These are phyloP conservation scores for Venusia cambrica DNA, from an alignment of 2,888 invertebrate species.

Conservation along the genomic window DNA sequence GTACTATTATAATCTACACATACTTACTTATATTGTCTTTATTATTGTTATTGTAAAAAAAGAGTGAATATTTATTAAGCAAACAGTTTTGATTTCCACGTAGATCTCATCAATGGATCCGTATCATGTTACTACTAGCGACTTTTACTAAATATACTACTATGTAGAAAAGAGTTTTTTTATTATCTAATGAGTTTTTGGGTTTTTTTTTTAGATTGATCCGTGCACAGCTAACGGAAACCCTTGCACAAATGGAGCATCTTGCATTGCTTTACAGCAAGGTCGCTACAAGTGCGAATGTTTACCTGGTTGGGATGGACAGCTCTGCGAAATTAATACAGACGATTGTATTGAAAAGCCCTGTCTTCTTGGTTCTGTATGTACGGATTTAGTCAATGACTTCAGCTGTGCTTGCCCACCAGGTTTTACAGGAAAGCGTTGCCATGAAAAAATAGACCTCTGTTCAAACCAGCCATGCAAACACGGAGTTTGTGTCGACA, in stretches of 20 bases:
- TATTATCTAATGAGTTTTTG: neutral
- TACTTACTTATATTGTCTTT: no score
- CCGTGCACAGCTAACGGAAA: conserved; percentile 94
- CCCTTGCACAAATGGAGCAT: conserved; percentile 94
- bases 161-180: neutral
- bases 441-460: conserved; percentile 96
- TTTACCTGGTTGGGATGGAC: conserved; percentile 98
- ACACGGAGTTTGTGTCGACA: conserved; percentile 96
- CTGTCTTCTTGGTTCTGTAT: conserved; percentile 93
- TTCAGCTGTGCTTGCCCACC: conserved; percentile 96
- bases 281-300: conserved; percentile 97
- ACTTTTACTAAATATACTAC: no score
- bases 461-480: conserved; percentile 95
- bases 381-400: conserved; percentile 96
- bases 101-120: no score
- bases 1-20: no score
- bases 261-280: conserved; percentile 93
- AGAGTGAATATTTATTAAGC: no score
- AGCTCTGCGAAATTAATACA: conserved; percentile 94
- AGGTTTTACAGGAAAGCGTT: conserved; percentile 97
- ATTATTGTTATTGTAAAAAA: no score
- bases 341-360: conserved; percentile 97
- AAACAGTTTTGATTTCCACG: no score
- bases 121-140: no score
- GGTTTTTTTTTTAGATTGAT: conserved; percentile 84